Percentiles rank a stretch among this genome's conserved stretches.
Conservation (phyloP, 2,113 vertebrate species). For the Nicator chloris region DNA sequence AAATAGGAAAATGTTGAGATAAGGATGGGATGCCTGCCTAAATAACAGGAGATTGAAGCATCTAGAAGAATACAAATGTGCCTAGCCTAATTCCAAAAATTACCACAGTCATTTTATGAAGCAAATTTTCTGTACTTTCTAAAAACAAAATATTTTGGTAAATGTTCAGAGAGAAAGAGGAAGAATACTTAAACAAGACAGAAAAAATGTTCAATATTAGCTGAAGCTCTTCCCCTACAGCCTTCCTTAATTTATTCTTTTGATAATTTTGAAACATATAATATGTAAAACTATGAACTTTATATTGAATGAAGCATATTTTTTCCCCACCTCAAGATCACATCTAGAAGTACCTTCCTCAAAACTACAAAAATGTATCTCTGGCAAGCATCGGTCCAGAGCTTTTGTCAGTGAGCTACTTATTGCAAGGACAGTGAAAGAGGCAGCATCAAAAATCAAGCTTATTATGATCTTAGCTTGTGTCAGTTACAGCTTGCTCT, state of each 20-base stretch:
- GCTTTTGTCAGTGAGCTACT: neutral
- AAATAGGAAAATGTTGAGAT: neutral
- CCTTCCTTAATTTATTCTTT: neutral
- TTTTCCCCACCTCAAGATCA: neutral
- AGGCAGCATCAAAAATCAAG: neutral
- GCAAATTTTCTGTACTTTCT: neutral
- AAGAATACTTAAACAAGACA: neutral
- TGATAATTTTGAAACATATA: neutral
- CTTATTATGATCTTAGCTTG: neutral
- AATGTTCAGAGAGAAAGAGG: neutral
- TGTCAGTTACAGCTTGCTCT: neutral
- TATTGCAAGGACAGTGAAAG: neutral
- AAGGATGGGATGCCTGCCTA: neutral
- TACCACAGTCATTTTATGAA: neutral
- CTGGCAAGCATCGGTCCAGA: neutral
- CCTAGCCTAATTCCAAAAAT: neutral
- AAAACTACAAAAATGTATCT: neutral
- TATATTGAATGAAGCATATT: neutral
- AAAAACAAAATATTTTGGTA: neutral
- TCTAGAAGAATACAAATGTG: neutral
- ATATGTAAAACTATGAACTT: neutral
- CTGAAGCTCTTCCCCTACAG: neutral
- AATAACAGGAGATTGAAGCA: neutral
- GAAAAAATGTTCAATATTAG: neutral
- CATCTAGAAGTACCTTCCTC: neutral